Conservation (phyloP, 2,113 vertebrate genomes). For the Sinocyclocheilus anophthalmus region DNA sequence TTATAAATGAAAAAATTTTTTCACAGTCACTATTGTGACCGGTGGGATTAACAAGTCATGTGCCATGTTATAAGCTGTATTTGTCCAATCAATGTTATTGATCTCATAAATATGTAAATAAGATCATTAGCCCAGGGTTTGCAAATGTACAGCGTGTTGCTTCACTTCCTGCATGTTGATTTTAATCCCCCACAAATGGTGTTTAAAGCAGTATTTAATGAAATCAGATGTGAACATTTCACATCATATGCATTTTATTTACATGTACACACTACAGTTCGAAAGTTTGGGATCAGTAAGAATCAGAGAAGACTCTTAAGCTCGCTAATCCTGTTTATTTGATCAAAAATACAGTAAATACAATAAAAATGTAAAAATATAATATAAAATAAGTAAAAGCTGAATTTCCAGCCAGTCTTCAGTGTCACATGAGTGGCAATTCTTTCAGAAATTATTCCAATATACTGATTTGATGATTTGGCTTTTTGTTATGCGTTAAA, state of each 20-base stretch:
- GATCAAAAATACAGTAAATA: not conserved
- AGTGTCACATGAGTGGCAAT: too few species aligned
- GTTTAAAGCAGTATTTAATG: not conserved
- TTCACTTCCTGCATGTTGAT: not conserved
- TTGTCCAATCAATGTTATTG: constrained; percentile 17
- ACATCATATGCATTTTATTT: not conserved
- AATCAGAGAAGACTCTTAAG: not conserved
- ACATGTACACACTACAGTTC: not conserved
- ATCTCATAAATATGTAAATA: constrained; percentile 18
- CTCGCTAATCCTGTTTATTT: not conserved
- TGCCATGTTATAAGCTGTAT: not conserved
- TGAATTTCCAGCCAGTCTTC: too few species aligned
- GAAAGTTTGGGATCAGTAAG: not conserved
- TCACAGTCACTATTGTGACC: too few species aligned
- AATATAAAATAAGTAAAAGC: too few species aligned
- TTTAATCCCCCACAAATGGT: not conserved
- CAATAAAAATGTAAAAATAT: too few species aligned
- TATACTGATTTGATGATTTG: too few species aligned
- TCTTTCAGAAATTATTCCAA: too few species aligned
- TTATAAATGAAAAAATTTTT: too few species aligned
- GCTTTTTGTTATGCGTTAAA: not conserved
- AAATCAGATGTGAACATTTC: not conserved
- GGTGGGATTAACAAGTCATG: not conserved
- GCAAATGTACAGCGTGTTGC: not conserved
- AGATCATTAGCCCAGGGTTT: not conserved